phyloP scores from a whole-genome alignment of 2,113 vertebrate species.

The Thunnus thynnus region DNA sequence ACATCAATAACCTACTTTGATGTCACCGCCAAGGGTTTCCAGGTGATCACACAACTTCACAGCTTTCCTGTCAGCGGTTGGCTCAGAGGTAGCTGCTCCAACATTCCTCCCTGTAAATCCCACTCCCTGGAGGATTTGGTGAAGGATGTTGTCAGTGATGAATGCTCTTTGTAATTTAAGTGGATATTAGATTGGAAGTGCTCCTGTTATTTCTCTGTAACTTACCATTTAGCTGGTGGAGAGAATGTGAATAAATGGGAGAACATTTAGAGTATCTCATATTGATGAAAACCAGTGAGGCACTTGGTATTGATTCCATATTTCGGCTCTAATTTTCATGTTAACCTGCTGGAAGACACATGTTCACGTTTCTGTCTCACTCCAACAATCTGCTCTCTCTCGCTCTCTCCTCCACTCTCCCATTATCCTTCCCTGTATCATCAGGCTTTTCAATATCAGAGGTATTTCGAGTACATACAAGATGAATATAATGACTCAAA shows the following conservation, averaged over 20 bases:
- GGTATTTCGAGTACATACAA: not conserved
- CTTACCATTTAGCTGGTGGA: slow-evolving; percentile 7
- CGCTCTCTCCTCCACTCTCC: not conserved
- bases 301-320: slow-evolving; percentile 16
- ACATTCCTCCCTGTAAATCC: slow-evolving; percentile 30
- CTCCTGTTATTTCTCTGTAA: slow-evolving; percentile 11
- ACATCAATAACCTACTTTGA: slow-evolving; percentile 50
- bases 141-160: slow-evolving; percentile 54
- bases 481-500: slow-evolving; percentile 9
- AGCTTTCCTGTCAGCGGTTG: slow-evolving; percentile 31
- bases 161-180: slow-evolving; percentile 45
- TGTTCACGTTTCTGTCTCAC: slow-evolving; percentile 13
- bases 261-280: slow-evolving; percentile 7
- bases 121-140: slow-evolving; percentile 17
- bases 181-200: slow-evolving; percentile 33
- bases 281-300: slow-evolving; percentile 1
- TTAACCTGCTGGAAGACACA: slow-evolving; percentile 24
- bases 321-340: slow-evolving; percentile 23
- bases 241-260: slow-evolving; percentile 5
- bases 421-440: not conserved
- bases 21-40: slow-evolving; percentile 55
- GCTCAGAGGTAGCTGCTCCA: slow-evolving; percentile 32
- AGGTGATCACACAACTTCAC: slow-evolving; percentile 53
- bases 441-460: not conserved
- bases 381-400: slow-evolving; percentile 9